These are phyloP conservation scores for Coelopa pilipes DNA, from an alignment of 2,888 invertebrate genomes.

Conservation along the genomic window DNA sequence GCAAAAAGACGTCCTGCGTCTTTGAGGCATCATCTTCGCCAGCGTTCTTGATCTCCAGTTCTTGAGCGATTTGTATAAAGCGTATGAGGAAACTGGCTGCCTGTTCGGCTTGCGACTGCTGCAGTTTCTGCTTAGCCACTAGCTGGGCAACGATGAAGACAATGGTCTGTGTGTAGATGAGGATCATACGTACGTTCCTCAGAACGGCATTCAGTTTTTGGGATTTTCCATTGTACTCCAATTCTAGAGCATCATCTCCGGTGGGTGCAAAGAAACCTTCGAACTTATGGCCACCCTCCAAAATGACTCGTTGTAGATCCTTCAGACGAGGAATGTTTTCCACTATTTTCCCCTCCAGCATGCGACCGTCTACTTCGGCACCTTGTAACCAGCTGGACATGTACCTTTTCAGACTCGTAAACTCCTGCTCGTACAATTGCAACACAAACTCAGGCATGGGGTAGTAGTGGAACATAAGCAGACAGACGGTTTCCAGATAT, in stretches of 20 bases:
- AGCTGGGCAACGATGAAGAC: slow-evolving; percentile 55
- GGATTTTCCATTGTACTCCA: slow-evolving; percentile 51
- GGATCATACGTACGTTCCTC: slow-evolving; percentile 55
- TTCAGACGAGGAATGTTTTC: slow-evolving; percentile 49
- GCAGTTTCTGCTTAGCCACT: slow-evolving; percentile 47
- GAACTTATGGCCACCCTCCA: slow-evolving; percentile 46
- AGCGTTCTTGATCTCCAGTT: background rate
- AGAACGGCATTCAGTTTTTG: slow-evolving; percentile 48
- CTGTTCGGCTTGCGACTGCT: slow-evolving; percentile 49
- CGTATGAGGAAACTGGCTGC: slow-evolving; percentile 43
- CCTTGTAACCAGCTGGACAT: slow-evolving; percentile 51
- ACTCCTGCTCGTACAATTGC: slow-evolving; percentile 49
- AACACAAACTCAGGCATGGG: slow-evolving; percentile 54
- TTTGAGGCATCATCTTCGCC: background rate
- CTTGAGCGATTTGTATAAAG: slow-evolving; percentile 15
- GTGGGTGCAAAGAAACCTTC: slow-evolving; percentile 48
- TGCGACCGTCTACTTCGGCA: slow-evolving; percentile 18
- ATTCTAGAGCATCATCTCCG: slow-evolving; percentile 45
- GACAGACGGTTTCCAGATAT: slow-evolving; percentile 66
- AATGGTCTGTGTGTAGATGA: slow-evolving; percentile 59
- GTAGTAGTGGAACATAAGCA: slow-evolving; percentile 61
- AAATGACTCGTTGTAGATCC: slow-evolving; percentile 48
- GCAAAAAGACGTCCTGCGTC: slow-evolving; percentile 42
- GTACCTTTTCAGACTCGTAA: slow-evolving; percentile 47
- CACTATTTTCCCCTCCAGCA: slow-evolving; percentile 36